Conservation (phyloP, 2,888 invertebrate genomes). For the Campopleginae sp. region DNA sequence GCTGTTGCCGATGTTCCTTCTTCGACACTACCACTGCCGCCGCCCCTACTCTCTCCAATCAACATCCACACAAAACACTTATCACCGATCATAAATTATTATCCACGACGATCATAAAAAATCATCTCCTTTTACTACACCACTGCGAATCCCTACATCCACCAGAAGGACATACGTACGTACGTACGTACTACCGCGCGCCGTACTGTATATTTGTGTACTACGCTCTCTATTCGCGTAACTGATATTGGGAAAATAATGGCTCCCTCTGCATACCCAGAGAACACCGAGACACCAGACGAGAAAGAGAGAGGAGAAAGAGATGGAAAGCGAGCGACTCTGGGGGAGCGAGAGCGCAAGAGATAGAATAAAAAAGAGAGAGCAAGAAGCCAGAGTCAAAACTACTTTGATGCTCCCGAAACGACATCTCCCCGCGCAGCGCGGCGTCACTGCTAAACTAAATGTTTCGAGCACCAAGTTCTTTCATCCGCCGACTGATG, state of each 20-base stretch:
- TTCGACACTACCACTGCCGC: constrained; percentile 41
- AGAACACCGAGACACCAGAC: constrained; percentile 75
- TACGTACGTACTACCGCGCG: constrained; percentile 67
- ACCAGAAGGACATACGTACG: constrained; percentile 33
- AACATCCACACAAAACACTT: constrained; percentile 48
- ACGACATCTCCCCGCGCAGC: constrained; percentile 33
- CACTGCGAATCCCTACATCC: constrained; percentile 64
- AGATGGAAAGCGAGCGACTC: not conserved
- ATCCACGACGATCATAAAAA: constrained; percentile 67
- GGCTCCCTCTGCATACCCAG: constrained; percentile 87
- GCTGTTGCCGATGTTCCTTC: constrained; percentile 49
- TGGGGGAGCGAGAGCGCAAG: constrained; percentile 6
- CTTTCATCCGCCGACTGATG: constrained; percentile 15
- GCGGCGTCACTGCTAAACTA: constrained; percentile 50
- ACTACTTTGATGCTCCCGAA: constrained; percentile 51
- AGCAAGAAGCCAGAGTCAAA: constrained; percentile 10
- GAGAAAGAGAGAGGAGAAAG: constrained; percentile 14
- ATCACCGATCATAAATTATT: constrained; percentile 53
- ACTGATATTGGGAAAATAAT: constrained; percentile 86
- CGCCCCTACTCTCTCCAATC: constrained; percentile 46
- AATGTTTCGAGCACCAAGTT: constrained; percentile 23
- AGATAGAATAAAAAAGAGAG: constrained; percentile 11
- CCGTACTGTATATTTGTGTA: constrained; percentile 75
- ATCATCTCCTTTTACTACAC: constrained; percentile 42
- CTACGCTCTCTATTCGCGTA: constrained; percentile 84